Conservation (phyloP, 2,797 vertebrate genomes). For the Dromococcyx pavoninus region DNA sequence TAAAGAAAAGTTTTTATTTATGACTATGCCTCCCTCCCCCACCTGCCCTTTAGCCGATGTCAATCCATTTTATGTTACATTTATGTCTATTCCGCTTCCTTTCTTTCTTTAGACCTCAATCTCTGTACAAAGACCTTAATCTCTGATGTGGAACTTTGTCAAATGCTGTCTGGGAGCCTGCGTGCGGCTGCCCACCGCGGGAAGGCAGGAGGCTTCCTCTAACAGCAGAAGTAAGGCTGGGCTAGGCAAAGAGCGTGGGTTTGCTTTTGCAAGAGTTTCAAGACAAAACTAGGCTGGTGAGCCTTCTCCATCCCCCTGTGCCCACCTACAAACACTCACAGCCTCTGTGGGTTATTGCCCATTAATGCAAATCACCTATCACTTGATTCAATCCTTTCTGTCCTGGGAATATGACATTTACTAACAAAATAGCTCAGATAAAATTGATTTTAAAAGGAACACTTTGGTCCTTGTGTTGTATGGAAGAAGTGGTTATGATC, state of each 20-base stretch:
- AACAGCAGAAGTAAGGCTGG: not conserved
- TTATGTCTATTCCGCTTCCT: conserved; percentile 70
- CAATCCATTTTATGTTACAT: conserved; percentile 76
- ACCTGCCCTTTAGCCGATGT: conserved; percentile 73
- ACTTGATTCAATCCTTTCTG: not conserved
- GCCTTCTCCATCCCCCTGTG: not conserved
- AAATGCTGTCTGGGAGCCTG: conserved; percentile 63
- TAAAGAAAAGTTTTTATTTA: conserved; percentile 68
- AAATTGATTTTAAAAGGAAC: not conserved
- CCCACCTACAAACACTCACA: rapidly evolving
- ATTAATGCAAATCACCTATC: not conserved
- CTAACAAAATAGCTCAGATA: not conserved
- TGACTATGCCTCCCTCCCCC: conserved; percentile 14
- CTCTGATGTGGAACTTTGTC: conserved; percentile 75
- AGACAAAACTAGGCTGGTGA: rapidly evolving
- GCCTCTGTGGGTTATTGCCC: not conserved
- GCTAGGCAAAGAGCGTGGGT: not conserved
- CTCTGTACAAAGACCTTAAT: conserved; percentile 73
- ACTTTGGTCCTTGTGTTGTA: rapidly evolving
- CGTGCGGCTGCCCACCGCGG: not conserved
- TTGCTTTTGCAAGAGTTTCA: not conserved
- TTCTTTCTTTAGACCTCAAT: conserved; percentile 75
- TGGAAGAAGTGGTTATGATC: not conserved
- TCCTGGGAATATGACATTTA: not conserved
- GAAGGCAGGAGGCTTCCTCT: conserved; percentile 8